phyloP scores from a whole-genome alignment of 1,140 invertebrate species.

The Pogonomyrmex barbatus region DNA sequence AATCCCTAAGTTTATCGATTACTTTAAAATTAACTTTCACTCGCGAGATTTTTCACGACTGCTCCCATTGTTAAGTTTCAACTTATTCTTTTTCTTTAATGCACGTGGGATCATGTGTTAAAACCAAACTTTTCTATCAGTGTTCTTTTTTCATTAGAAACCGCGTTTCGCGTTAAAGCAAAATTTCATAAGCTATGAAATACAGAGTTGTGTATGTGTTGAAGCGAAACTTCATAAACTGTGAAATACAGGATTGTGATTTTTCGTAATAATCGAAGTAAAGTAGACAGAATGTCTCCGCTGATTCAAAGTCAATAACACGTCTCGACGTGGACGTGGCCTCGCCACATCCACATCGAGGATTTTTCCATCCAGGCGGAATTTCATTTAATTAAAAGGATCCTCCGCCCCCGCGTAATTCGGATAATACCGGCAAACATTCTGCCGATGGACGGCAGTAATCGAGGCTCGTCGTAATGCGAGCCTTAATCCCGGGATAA shows the following conservation, averaged over 20 bases:
- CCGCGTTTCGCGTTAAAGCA: no score
- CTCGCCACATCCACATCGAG: background rate
- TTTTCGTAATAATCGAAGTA: background rate
- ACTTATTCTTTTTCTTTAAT: constrained; percentile 4
- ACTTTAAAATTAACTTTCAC: constrained; percentile 12
- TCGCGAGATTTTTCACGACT: background rate
- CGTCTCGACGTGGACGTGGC: background rate
- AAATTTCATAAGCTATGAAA: background rate
- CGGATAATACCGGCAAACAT: constrained; percentile 62
- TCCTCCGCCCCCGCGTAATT: constrained; percentile 27
- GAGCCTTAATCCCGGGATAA: constrained; percentile 57
- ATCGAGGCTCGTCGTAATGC: constrained; percentile 59
- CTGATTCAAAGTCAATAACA: constrained; percentile 14
- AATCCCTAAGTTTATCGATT: constrained; percentile 10
- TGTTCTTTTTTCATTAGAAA: no score
- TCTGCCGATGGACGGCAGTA: constrained; percentile 61
- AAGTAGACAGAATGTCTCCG: background rate
- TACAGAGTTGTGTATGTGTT: background rate
- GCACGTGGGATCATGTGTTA: background rate
- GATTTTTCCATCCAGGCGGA: constrained; percentile 38
- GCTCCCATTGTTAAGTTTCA: constrained; percentile 15
- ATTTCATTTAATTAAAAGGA: constrained; percentile 66
- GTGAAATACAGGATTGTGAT: background rate
- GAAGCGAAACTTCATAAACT: background rate
- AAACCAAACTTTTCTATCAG: background rate